Percentiles rank a stretch among this genome's conserved stretches.
These are phyloP conservation scores for Psephotus haematonotus DNA, from an alignment of 2,113 vertebrate species.

Conservation along the genomic window DNA sequence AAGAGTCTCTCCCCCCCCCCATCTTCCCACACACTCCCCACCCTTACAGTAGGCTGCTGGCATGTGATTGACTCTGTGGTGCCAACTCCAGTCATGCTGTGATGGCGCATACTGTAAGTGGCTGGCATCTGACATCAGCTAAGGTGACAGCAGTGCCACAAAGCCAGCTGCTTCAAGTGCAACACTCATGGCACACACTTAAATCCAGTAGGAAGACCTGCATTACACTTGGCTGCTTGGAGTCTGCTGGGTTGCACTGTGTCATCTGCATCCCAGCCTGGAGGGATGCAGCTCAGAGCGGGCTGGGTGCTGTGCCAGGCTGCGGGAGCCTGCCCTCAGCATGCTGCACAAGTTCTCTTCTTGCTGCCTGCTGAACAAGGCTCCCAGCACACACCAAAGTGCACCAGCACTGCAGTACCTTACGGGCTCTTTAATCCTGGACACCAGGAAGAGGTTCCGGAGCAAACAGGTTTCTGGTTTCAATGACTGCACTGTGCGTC, in stretches of 20 bases:
- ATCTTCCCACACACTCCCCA: slow-evolving; percentile 35
- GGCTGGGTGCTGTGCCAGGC: not conserved
- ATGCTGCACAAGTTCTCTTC: not conserved
- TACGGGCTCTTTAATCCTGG: not conserved
- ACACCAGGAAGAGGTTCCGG: not conserved
- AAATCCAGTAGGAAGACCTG: not conserved
- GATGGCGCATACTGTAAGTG: slow-evolving; percentile 49
- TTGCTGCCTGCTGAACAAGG: not conserved
- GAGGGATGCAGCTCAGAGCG: not conserved
- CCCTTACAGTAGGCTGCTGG: slow-evolving; percentile 53
- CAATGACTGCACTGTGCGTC: not conserved
- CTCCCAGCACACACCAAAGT: not conserved
- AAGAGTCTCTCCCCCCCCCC: slow-evolving; percentile 1
- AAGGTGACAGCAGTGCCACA: not conserved
- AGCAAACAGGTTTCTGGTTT: not conserved
- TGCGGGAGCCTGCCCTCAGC: not conserved
- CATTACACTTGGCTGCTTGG: not conserved
- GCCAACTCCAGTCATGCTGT: slow-evolving; percentile 52
- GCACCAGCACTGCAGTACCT: not conserved
- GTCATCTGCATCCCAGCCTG: not conserved
- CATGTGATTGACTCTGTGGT: slow-evolving; percentile 45
- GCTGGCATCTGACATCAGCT: slow-evolving; percentile 58
- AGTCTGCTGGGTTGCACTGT: not conserved
- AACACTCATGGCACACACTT: not conserved
- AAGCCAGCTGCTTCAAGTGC: not conserved